These are phyloP conservation scores for Cylindroiulus punctatus DNA, from an alignment of 2,888 invertebrate genomes.

Conservation along the genomic window DNA sequence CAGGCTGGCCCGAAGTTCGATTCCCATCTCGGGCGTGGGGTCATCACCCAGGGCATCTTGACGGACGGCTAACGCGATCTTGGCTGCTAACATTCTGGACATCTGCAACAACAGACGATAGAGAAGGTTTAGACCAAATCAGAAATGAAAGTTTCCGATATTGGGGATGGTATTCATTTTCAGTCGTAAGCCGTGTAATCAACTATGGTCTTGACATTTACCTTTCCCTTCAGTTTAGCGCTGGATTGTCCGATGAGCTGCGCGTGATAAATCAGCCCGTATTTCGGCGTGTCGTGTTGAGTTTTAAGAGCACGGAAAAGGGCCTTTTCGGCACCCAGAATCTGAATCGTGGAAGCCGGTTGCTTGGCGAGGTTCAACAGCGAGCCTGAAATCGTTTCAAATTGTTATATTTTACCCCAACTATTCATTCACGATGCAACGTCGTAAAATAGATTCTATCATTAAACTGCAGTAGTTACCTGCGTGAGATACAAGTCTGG, in stretches of 20 bases:
- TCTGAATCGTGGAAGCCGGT: constrained; percentile 97
- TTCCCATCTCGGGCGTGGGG: constrained; percentile 80
- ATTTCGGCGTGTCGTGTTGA: constrained; percentile 97
- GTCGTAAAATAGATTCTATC: no score
- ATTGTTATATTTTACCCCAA: no score
- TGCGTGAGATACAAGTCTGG: constrained; percentile 95
- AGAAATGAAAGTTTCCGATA: no score
- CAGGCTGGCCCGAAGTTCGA: constrained; percentile 87
- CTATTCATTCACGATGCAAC: no score
- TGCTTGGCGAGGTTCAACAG: constrained; percentile 96
- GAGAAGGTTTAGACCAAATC: not conserved
- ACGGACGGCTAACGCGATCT: constrained; percentile 90
- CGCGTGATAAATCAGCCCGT: constrained; percentile 97
- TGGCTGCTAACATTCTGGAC: constrained; percentile 96
- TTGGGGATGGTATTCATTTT: no score
- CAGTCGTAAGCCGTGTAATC: no score
- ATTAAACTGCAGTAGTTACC: constrained; percentile 68
- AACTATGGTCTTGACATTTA: no score
- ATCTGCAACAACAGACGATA: constrained; percentile 64
- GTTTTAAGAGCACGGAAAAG: constrained; percentile 96
- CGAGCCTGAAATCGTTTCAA: constrained; percentile 71
- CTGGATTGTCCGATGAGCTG: constrained; percentile 90
- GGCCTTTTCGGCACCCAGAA: constrained; percentile 98
- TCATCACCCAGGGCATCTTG: constrained; percentile 97
- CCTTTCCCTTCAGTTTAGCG: constrained; percentile 87